Evolutionary conservation across 1,140 invertebrate genomes (phyloP), one percentile per base, ranked within the genome.

Genomic region (Ceratoteleas bidentatus): DNA sequence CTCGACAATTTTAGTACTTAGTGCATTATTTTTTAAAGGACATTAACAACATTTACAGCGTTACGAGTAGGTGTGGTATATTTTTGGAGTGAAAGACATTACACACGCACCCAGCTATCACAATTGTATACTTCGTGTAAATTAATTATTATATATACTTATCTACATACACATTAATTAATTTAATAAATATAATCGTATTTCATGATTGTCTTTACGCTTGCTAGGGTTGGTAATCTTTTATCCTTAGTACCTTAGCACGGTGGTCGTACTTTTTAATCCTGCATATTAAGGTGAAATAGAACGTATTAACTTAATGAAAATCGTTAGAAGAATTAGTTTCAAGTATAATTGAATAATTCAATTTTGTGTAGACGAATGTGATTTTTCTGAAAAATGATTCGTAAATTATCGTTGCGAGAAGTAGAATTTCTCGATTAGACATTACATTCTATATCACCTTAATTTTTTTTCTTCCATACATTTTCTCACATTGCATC

Each of bases 101-200:
- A 81, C 60, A 78, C 70, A 9, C 53, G 69, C 64, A 83, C 76
- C 73, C 70, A 65, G 62, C 72, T 81, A 80, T 47, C 54, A 78
- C 66, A 64, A 75, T 33, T 81, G 77, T 84, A 81, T 70, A 84
- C 83, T 81, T 68, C 74, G 79, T 84, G 87, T 78, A 72, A 72
- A 83, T 83, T 38, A 60, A 83, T 83, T 1, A 82, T 74, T 88
- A 90, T 87, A 86, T 88, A 89, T 87, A 86, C 78, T 90, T 88
- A 87, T 75, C 70, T 75, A 77, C 40, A 87, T 88, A 78, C 87
- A 90, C 87, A 89, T 91, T 90, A 85, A 90, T 92, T 24, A 24
- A 90, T 91, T 92, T 90, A 92, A 91, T 92, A 92, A 92, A 92
- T 89, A 88, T 88, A 88, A 85, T 87, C 86, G 86, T 91, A 89